A percentile compares a stretch with the other conserved stretches of the same genome.
Evolutionary conservation across 2,888 invertebrate genomes (phyloP).

Genomic region (Rhagium mordax): DNA sequence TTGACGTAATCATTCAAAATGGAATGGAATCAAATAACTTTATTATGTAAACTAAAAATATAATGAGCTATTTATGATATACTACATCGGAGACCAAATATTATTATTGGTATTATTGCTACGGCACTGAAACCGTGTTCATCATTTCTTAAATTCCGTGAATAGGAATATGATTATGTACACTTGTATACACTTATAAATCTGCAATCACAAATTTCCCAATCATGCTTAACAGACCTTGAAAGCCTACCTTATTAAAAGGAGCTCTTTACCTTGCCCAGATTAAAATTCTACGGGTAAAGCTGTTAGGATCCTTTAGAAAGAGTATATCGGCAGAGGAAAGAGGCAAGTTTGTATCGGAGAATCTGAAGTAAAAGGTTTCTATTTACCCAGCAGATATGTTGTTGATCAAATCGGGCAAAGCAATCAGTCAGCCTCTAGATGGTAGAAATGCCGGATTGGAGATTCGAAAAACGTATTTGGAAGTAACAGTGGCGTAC

Average conservation of each 20-base stretch:
- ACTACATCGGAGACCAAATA: too few relatives aligned
- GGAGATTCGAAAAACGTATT: conserved; percentile 44
- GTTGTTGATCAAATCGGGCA: conserved; percentile 66
- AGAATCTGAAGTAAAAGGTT: conserved; percentile 48
- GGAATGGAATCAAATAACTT: too few relatives aligned
- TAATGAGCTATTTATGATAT: too few relatives aligned
- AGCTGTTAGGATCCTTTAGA: conserved; percentile 41
- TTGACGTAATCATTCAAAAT: too few relatives aligned
- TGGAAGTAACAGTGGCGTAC: conserved; percentile 26
- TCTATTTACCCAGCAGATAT: conserved; percentile 68
- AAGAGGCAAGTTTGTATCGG: conserved; percentile 33
- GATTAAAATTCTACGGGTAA: conserved; percentile 35
- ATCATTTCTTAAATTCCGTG: not conserved
- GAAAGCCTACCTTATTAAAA: conserved; percentile 17
- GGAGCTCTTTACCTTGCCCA: conserved; percentile 10
- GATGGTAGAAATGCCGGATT: conserved; percentile 44
- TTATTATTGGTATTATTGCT: too few relatives aligned
- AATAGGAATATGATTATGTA: not conserved
- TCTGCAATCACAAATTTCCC: conserved; percentile 1
- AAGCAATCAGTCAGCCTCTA: conserved; percentile 65
- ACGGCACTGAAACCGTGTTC: not conserved
- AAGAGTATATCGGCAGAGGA: conserved; percentile 24
- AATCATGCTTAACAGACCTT: conserved; percentile 6
- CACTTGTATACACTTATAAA: not conserved
- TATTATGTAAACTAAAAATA: too few relatives aligned